Evolutionary conservation across 2,888 invertebrate species (phyloP).

Genomic region (Tetropium fuscum): DNA sequence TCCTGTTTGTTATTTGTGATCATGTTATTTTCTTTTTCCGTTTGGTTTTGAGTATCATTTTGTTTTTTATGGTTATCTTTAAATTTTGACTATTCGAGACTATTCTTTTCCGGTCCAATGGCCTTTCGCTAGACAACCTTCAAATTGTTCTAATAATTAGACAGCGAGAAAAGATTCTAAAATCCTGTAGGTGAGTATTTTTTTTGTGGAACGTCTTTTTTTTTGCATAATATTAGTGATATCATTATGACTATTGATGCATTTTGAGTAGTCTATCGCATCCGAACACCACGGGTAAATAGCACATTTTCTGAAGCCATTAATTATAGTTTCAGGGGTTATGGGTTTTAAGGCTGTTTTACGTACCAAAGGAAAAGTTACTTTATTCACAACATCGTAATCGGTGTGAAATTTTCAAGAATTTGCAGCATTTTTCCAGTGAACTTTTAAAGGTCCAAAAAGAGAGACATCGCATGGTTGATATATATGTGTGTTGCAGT

Average conservation of each 20-base stretch:
- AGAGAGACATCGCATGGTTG: too few species aligned
- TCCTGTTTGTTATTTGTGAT: too few species aligned
- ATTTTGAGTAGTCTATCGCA: too few species aligned
- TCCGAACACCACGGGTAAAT: too few species aligned
- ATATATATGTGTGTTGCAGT: too few species aligned
- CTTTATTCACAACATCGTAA: neutral
- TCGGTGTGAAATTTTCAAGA: neutral
- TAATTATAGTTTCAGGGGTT: neutral
- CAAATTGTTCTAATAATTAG: neutral
- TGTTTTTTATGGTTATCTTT: neutral
- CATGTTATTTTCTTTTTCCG: too few species aligned
- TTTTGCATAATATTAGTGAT: neutral
- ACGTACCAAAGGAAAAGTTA: neutral
- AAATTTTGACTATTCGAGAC: neutral
- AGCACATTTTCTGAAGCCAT: conserved; percentile 1
- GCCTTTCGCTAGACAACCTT: neutral
- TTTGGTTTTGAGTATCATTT: too few species aligned
- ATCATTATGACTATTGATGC: conserved; percentile 1
- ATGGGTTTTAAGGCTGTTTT: neutral
- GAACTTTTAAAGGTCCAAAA: too few species aligned
- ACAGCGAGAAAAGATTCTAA: neutral
- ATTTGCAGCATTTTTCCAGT: neutral
- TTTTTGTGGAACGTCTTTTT: neutral
- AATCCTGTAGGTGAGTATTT: neutral
- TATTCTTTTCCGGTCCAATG: neutral